phyloP scores from a whole-genome alignment of 2,113 vertebrate species.

The Sus scrofa region T2T-Sscrofa CM000830.6:111781001-111781500 shows the following conservation, averaged over 20 bases:
- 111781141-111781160: neutral
- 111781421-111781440: neutral
- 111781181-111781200: constrained; percentile 3
- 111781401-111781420: neutral
- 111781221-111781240: neutral
- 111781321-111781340: neutral
- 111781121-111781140: neutral
- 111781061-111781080: neutral
- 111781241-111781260: neutral
- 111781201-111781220: neutral
- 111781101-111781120: neutral
- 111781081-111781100: neutral
- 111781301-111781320: neutral
- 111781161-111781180: constrained; percentile 1
- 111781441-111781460: neutral
- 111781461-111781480: neutral
- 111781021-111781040: neutral
- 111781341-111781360: neutral
- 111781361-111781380: neutral
- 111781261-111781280: neutral
- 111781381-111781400: neutral
- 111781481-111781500: neutral
- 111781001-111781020: neutral
- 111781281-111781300: neutral
- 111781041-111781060: neutral